Base-by-base conservation (phyloP, 2,113 vertebrate species). In the Ranitomeya imitator region DNA sequence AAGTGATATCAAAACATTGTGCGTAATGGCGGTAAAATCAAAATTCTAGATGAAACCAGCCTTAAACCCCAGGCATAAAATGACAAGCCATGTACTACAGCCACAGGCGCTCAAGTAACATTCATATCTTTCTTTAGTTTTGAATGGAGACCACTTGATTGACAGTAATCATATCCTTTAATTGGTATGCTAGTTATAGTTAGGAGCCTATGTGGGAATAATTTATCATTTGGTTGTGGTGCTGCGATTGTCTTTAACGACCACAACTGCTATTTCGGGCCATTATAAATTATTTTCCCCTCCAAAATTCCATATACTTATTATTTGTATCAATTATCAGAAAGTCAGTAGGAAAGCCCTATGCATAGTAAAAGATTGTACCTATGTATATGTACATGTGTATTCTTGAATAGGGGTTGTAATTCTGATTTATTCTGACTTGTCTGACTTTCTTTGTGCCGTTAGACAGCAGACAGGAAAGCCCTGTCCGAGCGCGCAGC, bases 391-490 rank as follows among this genome's bases (percentile, higher is more conserved):
- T 37, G 12, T 60, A 16, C 61, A 26, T 61, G 26, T 13, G 79
- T 86, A 91, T 59, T 74, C 69, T 57, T 45, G n/a, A 85, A 8
- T 16, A 74, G 26, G n/a, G 23, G 31, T 74, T 55, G 67, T 85
- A 74, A 71, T 84, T 85, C 60, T 74, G 52, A 74, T 74, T 85
- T 85, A 86, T 77, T 86, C 57, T 63, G 57, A 85, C 71, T 85
- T 59, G 52, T 23, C 26, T 60, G 26, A 45, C 10, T 90, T 86
- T 83, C 91, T 92, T 92, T 71, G 85, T 93, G 91, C 90, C 90
- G 90, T 79, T 93, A 92, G 91, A 86, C 37, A 86, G 91, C 91
- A 91, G 92, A 91, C 90, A 16, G 91, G 91, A 93, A 92, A 92
- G 87, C 79, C 89, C 91, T 26, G 88, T 92, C 90, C 92, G 81